phyloP scores from a whole-genome alignment of 2,888 invertebrate species.

The Zeuzera pyrina region DNA sequence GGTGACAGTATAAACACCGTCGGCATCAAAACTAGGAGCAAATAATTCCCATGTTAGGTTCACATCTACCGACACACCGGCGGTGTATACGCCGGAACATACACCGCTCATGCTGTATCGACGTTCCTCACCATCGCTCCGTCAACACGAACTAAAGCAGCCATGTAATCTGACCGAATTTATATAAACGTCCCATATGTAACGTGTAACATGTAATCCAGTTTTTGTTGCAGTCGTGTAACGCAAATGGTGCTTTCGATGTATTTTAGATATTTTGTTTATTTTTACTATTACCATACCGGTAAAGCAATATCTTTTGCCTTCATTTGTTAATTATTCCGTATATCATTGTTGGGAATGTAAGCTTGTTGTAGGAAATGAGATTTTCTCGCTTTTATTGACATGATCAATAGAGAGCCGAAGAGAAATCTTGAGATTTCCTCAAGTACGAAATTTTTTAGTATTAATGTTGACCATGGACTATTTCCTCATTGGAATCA shows the following conservation, averaged over 20 bases:
- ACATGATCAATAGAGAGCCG: conserved; percentile 12
- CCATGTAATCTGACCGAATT: conserved; percentile 36
- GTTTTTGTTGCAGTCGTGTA: conserved; percentile 51
- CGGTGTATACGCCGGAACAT: conserved; percentile 10
- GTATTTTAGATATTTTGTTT: conserved; percentile 31
- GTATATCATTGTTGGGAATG: conserved; percentile 15
- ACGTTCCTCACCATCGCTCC: conserved; percentile 17
- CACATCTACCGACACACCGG: not conserved
- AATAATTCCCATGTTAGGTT: conserved; percentile 33
- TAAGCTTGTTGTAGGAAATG: conserved; percentile 23
- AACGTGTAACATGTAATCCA: conserved; percentile 7
- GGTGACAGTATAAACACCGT: conserved; percentile 85
- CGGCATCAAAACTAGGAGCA: conserved; percentile 72
- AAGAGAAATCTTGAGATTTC: conserved; percentile 10
- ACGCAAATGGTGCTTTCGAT: conserved; percentile 59
- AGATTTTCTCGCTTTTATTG: conserved; percentile 38
- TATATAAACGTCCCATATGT: conserved; percentile 48
- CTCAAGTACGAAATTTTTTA: not conserved
- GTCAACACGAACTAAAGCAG: conserved; percentile 25
- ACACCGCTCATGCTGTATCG: conserved; percentile 25
- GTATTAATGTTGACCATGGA: too few species aligned
- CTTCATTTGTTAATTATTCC: conserved; percentile 23
- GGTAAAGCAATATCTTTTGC: conserved; percentile 38
- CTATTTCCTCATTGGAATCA: not conserved
- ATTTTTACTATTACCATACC: conserved; percentile 23